These are phyloP conservation scores for Mionectes olivaceus DNA, from an alignment of 2,797 vertebrate genomes.

Conservation along the genomic window DNA sequence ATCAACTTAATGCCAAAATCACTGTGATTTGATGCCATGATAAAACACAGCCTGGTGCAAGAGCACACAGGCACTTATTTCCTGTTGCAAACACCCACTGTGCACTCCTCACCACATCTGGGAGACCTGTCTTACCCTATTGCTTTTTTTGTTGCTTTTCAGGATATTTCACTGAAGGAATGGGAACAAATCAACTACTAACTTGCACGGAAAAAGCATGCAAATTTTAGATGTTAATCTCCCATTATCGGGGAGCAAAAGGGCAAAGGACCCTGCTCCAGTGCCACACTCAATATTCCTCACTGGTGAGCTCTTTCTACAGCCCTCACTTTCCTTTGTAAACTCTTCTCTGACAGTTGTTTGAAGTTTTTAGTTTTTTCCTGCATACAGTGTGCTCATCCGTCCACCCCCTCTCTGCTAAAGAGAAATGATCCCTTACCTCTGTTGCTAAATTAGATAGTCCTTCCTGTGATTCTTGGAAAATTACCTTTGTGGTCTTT, in stretches of 20 bases:
- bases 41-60: not conserved
- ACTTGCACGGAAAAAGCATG: not conserved
- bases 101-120: not conserved
- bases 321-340: not conserved
- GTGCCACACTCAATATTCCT: not conserved
- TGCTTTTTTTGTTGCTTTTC: not conserved
- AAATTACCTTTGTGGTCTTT: not conserved
- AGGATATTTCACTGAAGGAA: not conserved
- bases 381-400: not conserved
- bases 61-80: not conserved
- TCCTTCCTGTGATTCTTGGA: not conserved
- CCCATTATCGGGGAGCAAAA: not conserved
- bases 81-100: not conserved
- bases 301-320: not conserved
- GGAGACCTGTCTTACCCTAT: not conserved
- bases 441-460: not conserved
- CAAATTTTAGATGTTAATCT: not conserved
- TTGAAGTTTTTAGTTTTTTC: not conserved
- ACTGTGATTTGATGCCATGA: not conserved
- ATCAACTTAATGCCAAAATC: not conserved
- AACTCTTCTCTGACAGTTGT: not conserved
- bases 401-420: not conserved
- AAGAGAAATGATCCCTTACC: not conserved
- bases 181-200: slow-evolving; percentile 28
- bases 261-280: not conserved